Conservation (phyloP, 2,888 invertebrate species). For the Folsomia manolachei region DNA sequence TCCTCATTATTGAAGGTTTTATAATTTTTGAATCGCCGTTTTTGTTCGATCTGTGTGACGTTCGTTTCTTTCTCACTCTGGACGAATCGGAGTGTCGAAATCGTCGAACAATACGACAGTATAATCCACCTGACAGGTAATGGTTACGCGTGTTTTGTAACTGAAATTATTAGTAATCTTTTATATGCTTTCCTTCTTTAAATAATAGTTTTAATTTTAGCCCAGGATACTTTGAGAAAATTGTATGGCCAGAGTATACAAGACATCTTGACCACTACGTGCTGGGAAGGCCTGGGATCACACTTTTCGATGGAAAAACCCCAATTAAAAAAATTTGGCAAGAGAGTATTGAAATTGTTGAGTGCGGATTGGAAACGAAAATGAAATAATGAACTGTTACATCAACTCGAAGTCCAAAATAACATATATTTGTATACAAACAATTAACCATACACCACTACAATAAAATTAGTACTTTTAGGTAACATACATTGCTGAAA, state of each 20-base stretch:
- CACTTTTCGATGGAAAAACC: constrained; percentile 34
- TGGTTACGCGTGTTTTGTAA: too few species aligned
- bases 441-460: too few species aligned
- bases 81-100: constrained; percentile 36
- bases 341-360: constrained; percentile 27
- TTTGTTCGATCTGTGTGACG: constrained; percentile 41
- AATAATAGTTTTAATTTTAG: too few species aligned
- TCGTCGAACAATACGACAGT: constrained; percentile 32
- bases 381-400: too few species aligned
- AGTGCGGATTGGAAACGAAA: constrained; percentile 36
- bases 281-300: constrained; percentile 26
- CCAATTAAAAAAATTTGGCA: constrained; percentile 34
- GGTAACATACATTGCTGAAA: too few species aligned
- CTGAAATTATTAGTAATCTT: neutral
- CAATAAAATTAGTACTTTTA: too few species aligned
- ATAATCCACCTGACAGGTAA: constrained; percentile 46
- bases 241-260: constrained; percentile 45
- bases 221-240: constrained; percentile 45
- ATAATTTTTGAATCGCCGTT: constrained; percentile 37
- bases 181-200: neutral
- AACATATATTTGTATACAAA: too few species aligned
- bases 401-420: too few species aligned
- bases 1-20: constrained; percentile 47
- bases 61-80: constrained; percentile 42
- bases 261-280: constrained; percentile 36